phyloP scores from a whole-genome alignment of 2,113 vertebrate species.

The Mohoua ochrocephala region DNA sequence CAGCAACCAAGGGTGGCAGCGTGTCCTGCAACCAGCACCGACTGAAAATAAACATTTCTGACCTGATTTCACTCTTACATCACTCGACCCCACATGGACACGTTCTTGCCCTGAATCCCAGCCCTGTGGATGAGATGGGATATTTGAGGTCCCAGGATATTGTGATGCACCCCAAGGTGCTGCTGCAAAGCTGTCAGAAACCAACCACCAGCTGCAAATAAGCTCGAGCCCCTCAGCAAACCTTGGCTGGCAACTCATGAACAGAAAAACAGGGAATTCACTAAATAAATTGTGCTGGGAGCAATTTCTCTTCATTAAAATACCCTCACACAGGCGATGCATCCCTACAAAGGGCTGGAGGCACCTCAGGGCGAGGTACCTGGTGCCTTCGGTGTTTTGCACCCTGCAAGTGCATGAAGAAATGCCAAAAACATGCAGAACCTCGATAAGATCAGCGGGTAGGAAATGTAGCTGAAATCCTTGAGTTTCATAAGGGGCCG shows the following conservation, averaged over 20 bases:
- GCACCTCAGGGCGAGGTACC: rapidly evolving
- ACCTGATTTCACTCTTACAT: neutral
- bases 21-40: rapidly evolving
- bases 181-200: neutral
- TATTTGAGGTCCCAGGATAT: rapidly evolving
- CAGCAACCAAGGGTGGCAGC: rapidly evolving
- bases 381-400: neutral
- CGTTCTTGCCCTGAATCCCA: rapidly evolving
- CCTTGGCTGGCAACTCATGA: rapidly evolving
- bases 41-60: neutral
- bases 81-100: rapidly evolving
- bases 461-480: neutral
- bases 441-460: neutral
- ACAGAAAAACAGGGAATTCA: neutral
- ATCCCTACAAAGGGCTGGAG: neutral
- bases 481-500: neutral
- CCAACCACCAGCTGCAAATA: neutral
- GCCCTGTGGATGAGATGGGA: neutral
- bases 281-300: neutral
- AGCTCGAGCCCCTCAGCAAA: neutral
- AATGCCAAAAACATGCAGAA: neutral
- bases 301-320: neutral
- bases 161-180: neutral
- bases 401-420: neutral
- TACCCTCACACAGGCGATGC: rapidly evolving